Evolutionary conservation across 2,888 invertebrate species (phyloP), one percentile per base, ranked within the genome.

Genomic region (Phalangium opilio): DNA sequence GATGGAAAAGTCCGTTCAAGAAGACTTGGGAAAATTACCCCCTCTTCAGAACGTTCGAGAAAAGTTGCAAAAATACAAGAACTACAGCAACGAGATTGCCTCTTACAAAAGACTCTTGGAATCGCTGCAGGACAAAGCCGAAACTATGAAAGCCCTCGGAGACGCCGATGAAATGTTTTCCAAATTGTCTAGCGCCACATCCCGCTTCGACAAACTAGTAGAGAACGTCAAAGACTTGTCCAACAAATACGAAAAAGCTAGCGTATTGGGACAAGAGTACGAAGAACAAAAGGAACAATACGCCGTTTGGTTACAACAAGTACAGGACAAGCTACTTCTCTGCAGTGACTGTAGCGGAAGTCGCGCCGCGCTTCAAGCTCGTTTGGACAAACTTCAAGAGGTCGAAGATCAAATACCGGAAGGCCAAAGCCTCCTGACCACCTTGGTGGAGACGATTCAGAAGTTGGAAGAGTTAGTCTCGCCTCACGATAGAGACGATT

Each of bases 51-150:
- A 90, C 65, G 79, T 85, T 8, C 76, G 83, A 51, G 80, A 84
- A 0, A 85, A 83, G 64, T 65, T 89, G 35, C 70, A 85, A 27
- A 89, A 89, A 45, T 51, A 53, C 48, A 51, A 50, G 45, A 39
- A 27, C 27, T 80, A 41, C 74, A 84, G 45, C 90, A 93, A 69
- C 27, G 93, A 95, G 68, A 84, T 90, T 19, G 70, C 79, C 48
- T 82, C 89, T 0, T 85, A 93, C 62, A 90, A 90, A 64, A 73
- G 89, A 56, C 79, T 90, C 4, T 79, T 93, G 38, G 91, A 93
- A 68, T 80, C 82, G 4, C 79, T 91, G 1, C 81, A 81, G 7
- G 90, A 90, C 61, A 91, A 90, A 65, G 47, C 50, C 4, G 50
- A 50, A 34, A 4, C 17, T 10, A 38, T 38, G 8, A 18, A 38